Base-by-base conservation (phyloP, 2,113 vertebrate species). In the Saguinus imperator region DNA sequence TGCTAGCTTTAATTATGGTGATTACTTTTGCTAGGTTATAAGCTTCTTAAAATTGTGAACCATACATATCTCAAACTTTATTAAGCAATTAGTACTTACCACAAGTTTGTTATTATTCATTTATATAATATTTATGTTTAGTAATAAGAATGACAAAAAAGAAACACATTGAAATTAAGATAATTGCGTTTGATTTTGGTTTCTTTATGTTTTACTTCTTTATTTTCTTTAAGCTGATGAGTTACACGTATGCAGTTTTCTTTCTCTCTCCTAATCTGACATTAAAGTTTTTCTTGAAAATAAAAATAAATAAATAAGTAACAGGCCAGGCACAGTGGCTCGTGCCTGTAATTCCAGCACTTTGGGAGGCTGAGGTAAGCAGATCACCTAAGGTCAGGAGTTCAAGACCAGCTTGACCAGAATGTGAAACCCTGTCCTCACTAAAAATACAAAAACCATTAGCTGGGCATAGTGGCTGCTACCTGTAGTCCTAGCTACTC, bases 11-110 rank as follows among this genome's bases (percentile, higher is more conserved):
- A 85, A 9, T 96, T 93, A 58, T 57, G 81, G 10, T 80, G 21
- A 75, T 89, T 91, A 43, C 18, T 93, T 88, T 87, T 81, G 12
- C n/a, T 94, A 81, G 18, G 45, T 43, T 61, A 11, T 89, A 80
- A 97, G 21, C 48, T 70, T 97, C n/a, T 87, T 80, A 8, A 95
- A 94, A 75, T 96, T 87, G 6, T 12, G 29, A 93, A 45, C 6
- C 29, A 55, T 61, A 76, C 14, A 48, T 18, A 18, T 48, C 43
- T 83, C 37, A 87, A 84, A 57, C 10, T 55, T 85, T 52, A 40
- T 82, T 75, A 89, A 93, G 23, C n/a, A 94, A 27, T 64, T 45
- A 86, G 8, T 58, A 58, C 37, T 73, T 90, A 73, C 58, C 86
- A 70, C 4, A 76, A 73, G 29, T 89, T 70, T 88, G 40, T 81